Evolutionary conservation across 2,888 invertebrate species (phyloP), one percentile per base, ranked within the genome.

Genomic region (Strigamia maritima): DNA sequence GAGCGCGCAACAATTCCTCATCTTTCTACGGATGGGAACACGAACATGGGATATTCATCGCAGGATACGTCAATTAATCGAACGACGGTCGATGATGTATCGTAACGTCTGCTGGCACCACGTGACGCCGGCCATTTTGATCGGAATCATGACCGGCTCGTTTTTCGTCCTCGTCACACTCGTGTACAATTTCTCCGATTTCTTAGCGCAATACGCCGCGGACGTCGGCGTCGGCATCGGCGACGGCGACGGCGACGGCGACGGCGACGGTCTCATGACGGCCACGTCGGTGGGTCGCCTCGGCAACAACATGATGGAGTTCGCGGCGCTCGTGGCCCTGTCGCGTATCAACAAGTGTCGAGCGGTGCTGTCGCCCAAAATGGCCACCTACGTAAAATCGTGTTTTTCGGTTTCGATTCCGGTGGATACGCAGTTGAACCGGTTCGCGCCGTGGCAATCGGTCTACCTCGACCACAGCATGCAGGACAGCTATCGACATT

Each of bases 281-380:
- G 16, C 31, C n/a, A n/a, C 2, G 31, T 75, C 75, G 10, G 35
- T 76, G 38, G 81, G 81, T 12, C 65, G 80, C 12, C 75, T 81
- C 2, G 81, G 81, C 35, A 81, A 81, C 49, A 77, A 79, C 65
- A 81, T 81, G 81, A 75, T 78, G 19, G 80, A 76, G 24, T 81
- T 80, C 77, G 81, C 81, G n/a, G 49, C 80, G 0, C 49, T 81
- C 16, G 75, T 60, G 31, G 79, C 80, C 19, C 19, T 80, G 16
- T 40, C 40, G 2, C 35, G 65, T 14, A 78, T 65, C 49, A 40
- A 77, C 28, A 40, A 26, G 16, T 77, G 77, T 49, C 49, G n/a
- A 4, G 44, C 49, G 8, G 49, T 77, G 24, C 10, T 77, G n/a
- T 49, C 77, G 12, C 2, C 44, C 2, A 24, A 19, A 24, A 77